phyloP scores from a whole-genome alignment of 2,113 vertebrate species.

The Chlorodrepanis virens region DNA sequence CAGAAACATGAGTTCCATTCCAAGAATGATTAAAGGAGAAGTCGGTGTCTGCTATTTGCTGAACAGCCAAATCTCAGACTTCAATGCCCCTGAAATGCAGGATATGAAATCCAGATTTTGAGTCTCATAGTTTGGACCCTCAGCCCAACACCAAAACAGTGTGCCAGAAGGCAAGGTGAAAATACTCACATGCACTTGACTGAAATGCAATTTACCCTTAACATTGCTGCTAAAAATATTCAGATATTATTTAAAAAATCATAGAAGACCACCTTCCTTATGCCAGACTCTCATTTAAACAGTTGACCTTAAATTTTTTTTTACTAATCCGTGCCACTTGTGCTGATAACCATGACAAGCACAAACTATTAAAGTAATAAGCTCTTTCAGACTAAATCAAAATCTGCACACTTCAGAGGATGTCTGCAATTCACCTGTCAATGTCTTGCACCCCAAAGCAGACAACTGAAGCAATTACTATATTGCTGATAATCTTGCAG shows the following conservation, averaged over 20 bases:
- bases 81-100: background rate
- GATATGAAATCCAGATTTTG: background rate
- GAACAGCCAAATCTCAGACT: background rate
- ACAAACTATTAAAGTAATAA: background rate
- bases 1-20: background rate
- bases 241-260: background rate
- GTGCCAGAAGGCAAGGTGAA: background rate
- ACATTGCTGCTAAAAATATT: background rate
- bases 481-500: background rate
- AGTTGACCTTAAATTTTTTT: too few relatives aligned
- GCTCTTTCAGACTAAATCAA: background rate
- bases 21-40: background rate
- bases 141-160: background rate
- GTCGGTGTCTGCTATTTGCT: background rate
- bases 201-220: background rate
- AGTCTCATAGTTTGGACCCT: background rate
- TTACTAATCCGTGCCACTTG: background rate
- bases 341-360: background rate
- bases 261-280: background rate
- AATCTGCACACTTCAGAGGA: background rate
- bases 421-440: background rate
- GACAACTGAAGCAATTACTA: background rate
- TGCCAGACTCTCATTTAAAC: background rate
- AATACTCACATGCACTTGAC: background rate
- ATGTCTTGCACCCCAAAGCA: background rate